phyloP scores from a whole-genome alignment of 2,113 vertebrate species.

The Eleginops maclovinus region DNA sequence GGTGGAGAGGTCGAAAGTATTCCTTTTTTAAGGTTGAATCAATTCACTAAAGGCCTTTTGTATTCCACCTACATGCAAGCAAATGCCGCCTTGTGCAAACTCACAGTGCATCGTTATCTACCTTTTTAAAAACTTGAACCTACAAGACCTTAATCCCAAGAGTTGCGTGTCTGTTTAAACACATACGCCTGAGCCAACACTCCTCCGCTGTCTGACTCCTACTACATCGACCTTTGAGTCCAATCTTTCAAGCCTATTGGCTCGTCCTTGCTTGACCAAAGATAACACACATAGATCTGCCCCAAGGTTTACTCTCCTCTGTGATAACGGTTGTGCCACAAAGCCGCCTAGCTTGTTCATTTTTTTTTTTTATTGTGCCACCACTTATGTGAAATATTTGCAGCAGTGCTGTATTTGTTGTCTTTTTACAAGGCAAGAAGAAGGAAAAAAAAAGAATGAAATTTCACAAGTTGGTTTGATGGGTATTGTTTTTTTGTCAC shows the following conservation, averaged over 20 bases:
- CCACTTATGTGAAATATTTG: constrained; percentile 63
- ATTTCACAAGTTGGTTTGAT: constrained; percentile 18
- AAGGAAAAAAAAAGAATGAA: not conserved
- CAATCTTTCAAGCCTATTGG: constrained; percentile 49
- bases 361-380: constrained; percentile 51
- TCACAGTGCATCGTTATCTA: constrained; percentile 12
- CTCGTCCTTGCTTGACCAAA: constrained; percentile 82
- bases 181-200: constrained; percentile 62
- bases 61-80: constrained; percentile 15
- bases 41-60: constrained; percentile 58
- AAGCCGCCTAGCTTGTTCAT: constrained; percentile 36
- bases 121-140: constrained; percentile 61
- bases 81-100: constrained; percentile 48
- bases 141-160: constrained; percentile 54
- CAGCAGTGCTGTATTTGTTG: constrained; percentile 60
- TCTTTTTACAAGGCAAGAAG: constrained; percentile 64
- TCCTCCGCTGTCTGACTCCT: constrained; percentile 43
- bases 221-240: constrained; percentile 66
- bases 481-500: constrained; percentile 60
- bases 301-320: constrained; percentile 74
- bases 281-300: constrained; percentile 75
- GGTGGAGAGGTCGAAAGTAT: constrained; percentile 31
- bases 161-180: constrained; percentile 40
- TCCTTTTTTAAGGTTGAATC: constrained; percentile 28
- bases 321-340: constrained; percentile 67